Evolutionary conservation across 2,113 vertebrate genomes (phyloP), one percentile per base, ranked within the genome.

Genomic region (Dipodomys ordii): DNA sequence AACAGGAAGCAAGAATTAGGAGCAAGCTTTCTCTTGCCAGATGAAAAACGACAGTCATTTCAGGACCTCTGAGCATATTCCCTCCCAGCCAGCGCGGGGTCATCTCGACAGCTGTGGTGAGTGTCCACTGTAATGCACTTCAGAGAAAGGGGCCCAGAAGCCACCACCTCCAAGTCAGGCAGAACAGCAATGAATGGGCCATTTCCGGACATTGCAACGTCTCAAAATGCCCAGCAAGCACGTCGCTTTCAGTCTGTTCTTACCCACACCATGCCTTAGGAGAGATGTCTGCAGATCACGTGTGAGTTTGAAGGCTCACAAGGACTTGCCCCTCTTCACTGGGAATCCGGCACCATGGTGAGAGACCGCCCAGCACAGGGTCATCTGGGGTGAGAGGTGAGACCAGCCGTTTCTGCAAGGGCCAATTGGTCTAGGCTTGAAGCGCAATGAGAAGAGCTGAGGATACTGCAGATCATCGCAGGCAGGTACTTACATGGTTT

Each of bases 91-190:
- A 15, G 69, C 49, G 76, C 44, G 9, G 32, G 8, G 20, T 6
- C 4, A 6, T 39, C 0, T 0, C 25, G 22, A 12, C 6, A 22
- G 46, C 60, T 28, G 2, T 30, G 6, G 0, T 16, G 2, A 0
- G 44, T 49, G 30, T 7, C 57, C 9, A 32, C 1, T 7, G 13
- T 22, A 27, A 18, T 87, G 46, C 35, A 2, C 9, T 39, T 44
- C 22, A 19, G 73, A 25, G 28, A 30, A 84, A 30, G 27, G 25
- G 10, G 23, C 71, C n/a, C 30, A 46, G 87, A 67, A 80, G 64
- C 78, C 30, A 12, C 67, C n/a, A 15, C 4, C 18, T 69, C n/a
- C 44, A 35, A 76, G n/a, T 25, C 83, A 86, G 32, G 20, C 46
- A 35, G 65, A 46, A 5, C 12, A 32, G 25, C 27, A 30, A 7